Conservation (phyloP, 2,113 vertebrate genomes). For the Amphilophus citrinellus region DNA sequence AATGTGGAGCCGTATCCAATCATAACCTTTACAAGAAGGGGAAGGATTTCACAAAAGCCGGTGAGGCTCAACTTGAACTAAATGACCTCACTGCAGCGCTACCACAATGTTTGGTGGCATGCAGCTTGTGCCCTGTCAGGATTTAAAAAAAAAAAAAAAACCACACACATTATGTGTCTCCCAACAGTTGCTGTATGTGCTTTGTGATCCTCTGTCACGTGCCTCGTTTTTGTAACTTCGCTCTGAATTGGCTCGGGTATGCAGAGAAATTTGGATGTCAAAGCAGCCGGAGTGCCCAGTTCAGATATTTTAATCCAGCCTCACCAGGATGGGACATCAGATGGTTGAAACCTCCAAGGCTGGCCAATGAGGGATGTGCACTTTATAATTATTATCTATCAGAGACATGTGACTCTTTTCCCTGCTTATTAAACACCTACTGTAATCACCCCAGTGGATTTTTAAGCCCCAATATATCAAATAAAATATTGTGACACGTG, state of each 20-base stretch:
- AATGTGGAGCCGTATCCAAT: not conserved
- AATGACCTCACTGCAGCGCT: not conserved
- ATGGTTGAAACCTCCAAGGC: not conserved
- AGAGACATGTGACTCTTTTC: not conserved
- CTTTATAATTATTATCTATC: not conserved
- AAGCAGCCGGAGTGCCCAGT: not conserved
- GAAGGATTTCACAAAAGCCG: not conserved
- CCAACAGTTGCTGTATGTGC: not conserved
- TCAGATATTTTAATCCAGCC: not conserved
- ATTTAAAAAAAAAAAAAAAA: not conserved
- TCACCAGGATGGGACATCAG: not conserved
- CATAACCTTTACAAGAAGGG: not conserved
- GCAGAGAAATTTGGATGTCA: not conserved
- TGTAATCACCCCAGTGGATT: not conserved
- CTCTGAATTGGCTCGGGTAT: rapidly evolving
- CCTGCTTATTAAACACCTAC: slow-evolving; percentile 34
- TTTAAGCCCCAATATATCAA: not conserved
- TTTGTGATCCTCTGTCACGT: not conserved
- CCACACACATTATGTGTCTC: too few species aligned
- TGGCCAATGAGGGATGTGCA: not conserved
- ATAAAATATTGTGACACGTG: not conserved
- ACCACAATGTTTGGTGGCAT: not conserved
- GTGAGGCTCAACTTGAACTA: not conserved
- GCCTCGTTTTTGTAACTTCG: not conserved
- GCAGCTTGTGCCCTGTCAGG: not conserved